Evolutionary conservation across 2,113 vertebrate species (phyloP).

Genomic region (Campylomormyrus tamandua): DNA sequence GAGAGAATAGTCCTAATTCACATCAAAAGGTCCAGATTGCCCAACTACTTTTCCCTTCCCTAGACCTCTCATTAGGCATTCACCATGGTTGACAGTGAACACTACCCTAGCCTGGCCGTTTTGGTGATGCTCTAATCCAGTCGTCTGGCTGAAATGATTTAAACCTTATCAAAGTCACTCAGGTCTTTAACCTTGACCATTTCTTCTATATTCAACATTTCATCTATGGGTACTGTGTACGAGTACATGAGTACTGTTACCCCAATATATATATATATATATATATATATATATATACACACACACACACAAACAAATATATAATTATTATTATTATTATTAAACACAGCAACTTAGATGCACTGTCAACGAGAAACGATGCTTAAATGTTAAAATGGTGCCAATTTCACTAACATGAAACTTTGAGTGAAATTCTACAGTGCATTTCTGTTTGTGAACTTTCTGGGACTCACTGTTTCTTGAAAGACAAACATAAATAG

Average conservation of each 20-base stretch:
- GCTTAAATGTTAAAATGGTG: not conserved
- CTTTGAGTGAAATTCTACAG: not conserved
- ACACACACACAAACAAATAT: too few species aligned
- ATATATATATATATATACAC: too few species aligned
- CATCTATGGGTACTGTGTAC: not conserved
- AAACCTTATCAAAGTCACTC: not conserved
- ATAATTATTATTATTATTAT: too few species aligned
- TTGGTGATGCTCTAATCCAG: not conserved
- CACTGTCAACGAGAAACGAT: not conserved
- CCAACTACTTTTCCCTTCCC: too few species aligned
- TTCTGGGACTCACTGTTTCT: not conserved
- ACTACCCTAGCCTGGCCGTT: not conserved
- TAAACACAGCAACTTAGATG: not conserved
- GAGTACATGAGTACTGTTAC: not conserved
- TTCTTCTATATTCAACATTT: not conserved
- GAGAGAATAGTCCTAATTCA: not conserved
- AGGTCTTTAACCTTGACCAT: not conserved
- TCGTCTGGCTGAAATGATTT: not conserved
- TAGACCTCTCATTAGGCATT: too few species aligned
- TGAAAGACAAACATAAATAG: not conserved
- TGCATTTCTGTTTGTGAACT: not conserved
- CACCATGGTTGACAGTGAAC: not conserved
- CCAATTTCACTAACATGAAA: not conserved
- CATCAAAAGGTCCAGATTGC: not conserved
- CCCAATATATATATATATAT: too few species aligned